Conservation (phyloP, 35 echinoderm and acorn worm species). For the Diadema setosum region DNA sequence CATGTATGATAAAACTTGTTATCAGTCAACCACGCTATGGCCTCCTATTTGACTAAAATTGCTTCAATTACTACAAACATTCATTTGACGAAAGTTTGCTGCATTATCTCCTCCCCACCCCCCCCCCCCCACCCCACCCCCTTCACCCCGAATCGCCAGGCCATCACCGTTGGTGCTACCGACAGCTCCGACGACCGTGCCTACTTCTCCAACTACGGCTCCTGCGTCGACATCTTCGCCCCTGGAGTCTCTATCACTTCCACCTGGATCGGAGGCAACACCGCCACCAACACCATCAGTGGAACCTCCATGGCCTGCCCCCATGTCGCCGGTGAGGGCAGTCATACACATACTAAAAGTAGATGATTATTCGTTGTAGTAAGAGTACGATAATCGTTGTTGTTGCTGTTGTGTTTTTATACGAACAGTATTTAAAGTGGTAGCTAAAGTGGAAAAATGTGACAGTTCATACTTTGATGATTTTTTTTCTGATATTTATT, state of each 20-base stretch:
- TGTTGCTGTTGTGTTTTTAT: background rate
- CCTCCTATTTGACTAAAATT: background rate
- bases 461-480: background rate
- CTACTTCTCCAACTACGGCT: constrained; percentile 49
- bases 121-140: background rate
- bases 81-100: background rate
- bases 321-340: constrained; percentile 29
- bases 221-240: constrained; percentile 45
- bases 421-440: background rate
- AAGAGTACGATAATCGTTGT: background rate
- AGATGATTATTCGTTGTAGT: background rate
- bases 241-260: constrained; percentile 24
- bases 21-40: background rate
- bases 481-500: background rate
- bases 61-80: background rate
- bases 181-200: background rate
- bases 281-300: background rate
- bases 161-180: constrained; percentile 30
- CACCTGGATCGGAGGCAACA: background rate
- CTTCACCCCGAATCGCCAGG: background rate
- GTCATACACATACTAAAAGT: background rate
- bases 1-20: background rate
- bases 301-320: constrained; percentile 60
- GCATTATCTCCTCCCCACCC: background rate
- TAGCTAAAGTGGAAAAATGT: background rate